phyloP scores from a whole-genome alignment of 2,113 vertebrate species.

The Apistogramma diplotaenia region DNA sequence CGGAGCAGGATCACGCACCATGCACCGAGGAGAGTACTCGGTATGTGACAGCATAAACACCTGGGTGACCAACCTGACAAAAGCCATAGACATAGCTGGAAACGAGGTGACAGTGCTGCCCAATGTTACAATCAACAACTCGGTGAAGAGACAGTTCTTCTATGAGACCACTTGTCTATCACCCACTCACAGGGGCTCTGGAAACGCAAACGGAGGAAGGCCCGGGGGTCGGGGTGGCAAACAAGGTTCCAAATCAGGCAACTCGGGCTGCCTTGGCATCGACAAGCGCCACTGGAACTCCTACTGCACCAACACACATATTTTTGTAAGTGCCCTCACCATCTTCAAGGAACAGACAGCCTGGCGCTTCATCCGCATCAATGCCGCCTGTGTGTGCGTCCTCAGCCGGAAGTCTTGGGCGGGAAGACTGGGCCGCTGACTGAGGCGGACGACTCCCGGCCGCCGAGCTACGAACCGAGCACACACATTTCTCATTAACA shows the following conservation, averaged over 20 bases:
- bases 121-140: conserved; percentile 91
- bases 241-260: conserved; percentile 55
- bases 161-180: conserved; percentile 93
- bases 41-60: conserved; percentile 93
- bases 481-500: conserved; percentile 56
- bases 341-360: conserved; percentile 86
- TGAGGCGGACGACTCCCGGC: conserved; percentile 9
- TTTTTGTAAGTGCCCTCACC: conserved; percentile 93
- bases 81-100: conserved; percentile 90
- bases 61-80: conserved; percentile 93
- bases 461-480: conserved; percentile 49
- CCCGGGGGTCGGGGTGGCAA: conserved; percentile 40
- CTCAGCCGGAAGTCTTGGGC: conserved; percentile 89
- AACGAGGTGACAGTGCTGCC: conserved; percentile 92
- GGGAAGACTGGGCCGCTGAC: conserved; percentile 80
- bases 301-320: conserved; percentile 95
- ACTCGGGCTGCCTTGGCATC: conserved; percentile 90
- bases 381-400: conserved; percentile 94
- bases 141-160: conserved; percentile 92
- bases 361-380: conserved; percentile 94
- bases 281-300: conserved; percentile 98
- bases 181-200: conserved; percentile 80
- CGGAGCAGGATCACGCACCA: conserved; percentile 72
- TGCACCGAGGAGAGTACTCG: conserved; percentile 93
- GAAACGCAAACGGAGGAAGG: conserved; percentile 43